Evolutionary conservation across 1,140 invertebrate genomes (phyloP).

Genomic region (Camponotus floridanus): DNA sequence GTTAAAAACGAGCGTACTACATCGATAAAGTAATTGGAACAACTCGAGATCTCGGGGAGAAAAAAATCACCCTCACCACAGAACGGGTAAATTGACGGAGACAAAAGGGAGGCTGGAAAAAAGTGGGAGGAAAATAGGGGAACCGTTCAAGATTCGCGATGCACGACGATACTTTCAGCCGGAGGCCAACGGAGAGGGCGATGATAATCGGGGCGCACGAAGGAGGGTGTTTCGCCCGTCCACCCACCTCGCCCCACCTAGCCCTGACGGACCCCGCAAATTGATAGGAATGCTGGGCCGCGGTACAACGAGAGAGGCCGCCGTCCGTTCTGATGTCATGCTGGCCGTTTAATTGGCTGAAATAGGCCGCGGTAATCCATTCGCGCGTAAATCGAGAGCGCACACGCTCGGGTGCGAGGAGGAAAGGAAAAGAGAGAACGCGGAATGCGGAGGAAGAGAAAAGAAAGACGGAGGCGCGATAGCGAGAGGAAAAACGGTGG

Average conservation of each 20-base stretch:
- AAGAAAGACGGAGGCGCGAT: background rate
- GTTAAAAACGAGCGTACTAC: background rate
- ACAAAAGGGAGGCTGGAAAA: too few species aligned
- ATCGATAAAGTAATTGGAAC: conserved; percentile 29
- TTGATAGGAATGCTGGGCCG: conserved; percentile 80
- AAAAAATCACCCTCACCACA: conserved; percentile 24
- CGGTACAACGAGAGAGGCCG: conserved; percentile 67
- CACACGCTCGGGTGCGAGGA: background rate
- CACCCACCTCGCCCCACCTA: conserved; percentile 45
- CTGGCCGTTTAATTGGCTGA: conserved; percentile 81
- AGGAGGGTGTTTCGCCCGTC: conserved; percentile 63
- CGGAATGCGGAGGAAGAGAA: background rate
- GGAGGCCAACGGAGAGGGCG: background rate
- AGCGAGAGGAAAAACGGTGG: background rate
- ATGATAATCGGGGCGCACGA: conserved; percentile 23
- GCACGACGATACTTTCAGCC: background rate
- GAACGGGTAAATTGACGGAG: background rate
- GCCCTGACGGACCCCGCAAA: conserved; percentile 58
- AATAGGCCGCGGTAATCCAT: conserved; percentile 80
- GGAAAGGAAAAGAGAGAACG: conserved; percentile 8
- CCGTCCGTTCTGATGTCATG: conserved; percentile 80
- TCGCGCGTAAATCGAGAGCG: conserved; percentile 67
- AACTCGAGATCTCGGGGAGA: background rate
- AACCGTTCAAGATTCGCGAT: background rate
- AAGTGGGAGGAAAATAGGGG: too few species aligned